These are phyloP conservation scores for Ciconia nigra DNA, from an alignment of 2,797 vertebrate species.

Conservation along the genomic window DNA sequence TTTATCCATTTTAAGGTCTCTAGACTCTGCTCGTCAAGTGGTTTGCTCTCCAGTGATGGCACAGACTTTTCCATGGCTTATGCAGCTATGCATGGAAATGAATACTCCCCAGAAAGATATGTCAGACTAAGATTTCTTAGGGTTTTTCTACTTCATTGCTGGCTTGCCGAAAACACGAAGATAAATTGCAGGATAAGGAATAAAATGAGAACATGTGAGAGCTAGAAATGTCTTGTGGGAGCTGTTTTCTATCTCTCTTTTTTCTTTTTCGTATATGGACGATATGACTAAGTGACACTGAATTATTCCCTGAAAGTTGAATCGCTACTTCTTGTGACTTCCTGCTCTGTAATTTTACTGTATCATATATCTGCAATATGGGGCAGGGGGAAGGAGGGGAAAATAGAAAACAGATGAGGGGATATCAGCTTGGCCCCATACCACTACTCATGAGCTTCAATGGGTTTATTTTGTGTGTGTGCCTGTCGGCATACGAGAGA, in stretches of 20 bases:
- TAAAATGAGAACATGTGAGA: not conserved
- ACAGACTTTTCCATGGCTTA: constrained; percentile 15
- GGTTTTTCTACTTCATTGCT: not conserved
- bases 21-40: not conserved
- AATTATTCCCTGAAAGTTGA: constrained; percentile 10
- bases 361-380: not conserved
- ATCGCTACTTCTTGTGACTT: not conserved
- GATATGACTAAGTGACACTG: not conserved
- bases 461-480: not conserved
- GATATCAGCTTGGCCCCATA: not conserved
- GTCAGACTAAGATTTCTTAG: not conserved
- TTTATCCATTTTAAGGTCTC: constrained; percentile 31
- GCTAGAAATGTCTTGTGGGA: not conserved
- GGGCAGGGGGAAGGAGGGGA: not conserved
- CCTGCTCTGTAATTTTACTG: not conserved
- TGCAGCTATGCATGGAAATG: not conserved
- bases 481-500: not conserved
- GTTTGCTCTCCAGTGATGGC: constrained; percentile 35
- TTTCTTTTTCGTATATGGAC: not conserved
- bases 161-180: constrained; percentile 10
- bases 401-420: constrained; percentile 32
- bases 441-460: not conserved
- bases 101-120: constrained; percentile 20
- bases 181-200: constrained; percentile 23
- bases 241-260: not conserved